Percentiles rank a stretch among this genome's conserved stretches.
phyloP scores from a whole-genome alignment of 2,888 invertebrate genomes.

The Folsomia manolachei region DNA sequence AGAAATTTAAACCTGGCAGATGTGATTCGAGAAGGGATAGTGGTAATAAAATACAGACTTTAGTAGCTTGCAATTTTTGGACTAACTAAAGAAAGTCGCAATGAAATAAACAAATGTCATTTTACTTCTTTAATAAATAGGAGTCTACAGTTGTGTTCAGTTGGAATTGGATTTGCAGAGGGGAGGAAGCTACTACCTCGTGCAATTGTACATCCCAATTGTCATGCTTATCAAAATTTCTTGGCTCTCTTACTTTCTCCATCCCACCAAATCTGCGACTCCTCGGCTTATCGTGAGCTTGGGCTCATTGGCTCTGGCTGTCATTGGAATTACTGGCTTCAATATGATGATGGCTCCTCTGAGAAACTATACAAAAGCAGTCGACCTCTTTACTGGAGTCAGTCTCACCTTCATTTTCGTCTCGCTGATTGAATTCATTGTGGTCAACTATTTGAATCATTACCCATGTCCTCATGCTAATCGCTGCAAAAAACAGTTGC shows the following conservation, averaged over 20 bases:
- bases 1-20: no score
- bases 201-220: slow-evolving; percentile 57
- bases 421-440: slow-evolving; percentile 48
- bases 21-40: no score
- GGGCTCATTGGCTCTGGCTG: slow-evolving; percentile 38
- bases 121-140: no score
- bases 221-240: slow-evolving; percentile 53
- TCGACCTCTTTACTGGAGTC: slow-evolving; percentile 50
- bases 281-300: slow-evolving; percentile 44
- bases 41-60: no score
- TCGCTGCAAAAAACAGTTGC: background rate
- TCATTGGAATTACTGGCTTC: slow-evolving; percentile 32
- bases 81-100: no score
- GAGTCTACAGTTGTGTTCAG: slow-evolving; percentile 52
- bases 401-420: slow-evolving; percentile 48
- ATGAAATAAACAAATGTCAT: no score
- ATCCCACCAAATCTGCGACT: slow-evolving; percentile 38
- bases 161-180: slow-evolving; percentile 55
- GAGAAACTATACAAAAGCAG: slow-evolving; percentile 38
- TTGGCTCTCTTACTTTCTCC: slow-evolving; percentile 51
- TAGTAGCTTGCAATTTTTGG: no score
- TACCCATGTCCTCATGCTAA: background rate
- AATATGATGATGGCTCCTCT: slow-evolving; percentile 40
- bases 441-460: slow-evolving; percentile 41
- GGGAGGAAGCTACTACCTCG: slow-evolving; percentile 56